phyloP scores from a whole-genome alignment of 30 jellyfish, hydroid and myxozoan genomes.

The Hydractinia symbiolongicarpus region DNA sequence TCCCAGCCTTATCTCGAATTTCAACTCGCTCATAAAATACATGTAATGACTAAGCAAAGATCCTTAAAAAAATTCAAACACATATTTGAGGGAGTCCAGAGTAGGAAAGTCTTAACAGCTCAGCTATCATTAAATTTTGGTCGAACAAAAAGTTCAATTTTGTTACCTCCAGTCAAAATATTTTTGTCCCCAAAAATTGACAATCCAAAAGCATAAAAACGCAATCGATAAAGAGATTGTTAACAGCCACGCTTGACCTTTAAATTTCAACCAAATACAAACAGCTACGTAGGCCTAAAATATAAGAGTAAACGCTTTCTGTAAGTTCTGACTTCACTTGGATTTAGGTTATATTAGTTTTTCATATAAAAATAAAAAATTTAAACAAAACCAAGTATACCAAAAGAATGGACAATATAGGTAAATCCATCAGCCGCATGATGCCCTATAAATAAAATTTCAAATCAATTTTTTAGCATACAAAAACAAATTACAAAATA shows the following conservation, averaged over 20 bases:
- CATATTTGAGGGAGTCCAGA: too few species aligned
- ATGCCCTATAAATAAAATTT: constrained; percentile 32
- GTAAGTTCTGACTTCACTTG: neutral
- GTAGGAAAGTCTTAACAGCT: neutral
- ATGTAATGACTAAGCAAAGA: neutral
- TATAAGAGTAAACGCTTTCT: neutral
- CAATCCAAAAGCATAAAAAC: constrained; percentile 57
- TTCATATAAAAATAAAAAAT: neutral
- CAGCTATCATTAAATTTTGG: neutral
- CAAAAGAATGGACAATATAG: constrained; percentile 35
- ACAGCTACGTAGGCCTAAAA: constrained; percentile 52
- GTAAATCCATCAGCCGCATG: constrained; percentile 64
- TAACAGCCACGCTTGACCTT: constrained; percentile 67
- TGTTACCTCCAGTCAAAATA: constrained; percentile 70
- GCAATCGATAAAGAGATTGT: constrained; percentile 42
- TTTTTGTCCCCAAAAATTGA: constrained; percentile 48
- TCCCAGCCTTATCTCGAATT: too few species aligned
- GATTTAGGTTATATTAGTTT: neutral
- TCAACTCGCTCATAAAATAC: neutral
- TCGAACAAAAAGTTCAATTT: neutral
- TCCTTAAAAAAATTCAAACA: too few species aligned
- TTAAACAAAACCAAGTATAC: constrained; percentile 21
- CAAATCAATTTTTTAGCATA: neutral
- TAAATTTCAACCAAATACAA: constrained; percentile 62
- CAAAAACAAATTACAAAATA: too few species aligned